Base-by-base conservation (phyloP, 2,888 invertebrate genomes). In the Monopis laevigella region DNA sequence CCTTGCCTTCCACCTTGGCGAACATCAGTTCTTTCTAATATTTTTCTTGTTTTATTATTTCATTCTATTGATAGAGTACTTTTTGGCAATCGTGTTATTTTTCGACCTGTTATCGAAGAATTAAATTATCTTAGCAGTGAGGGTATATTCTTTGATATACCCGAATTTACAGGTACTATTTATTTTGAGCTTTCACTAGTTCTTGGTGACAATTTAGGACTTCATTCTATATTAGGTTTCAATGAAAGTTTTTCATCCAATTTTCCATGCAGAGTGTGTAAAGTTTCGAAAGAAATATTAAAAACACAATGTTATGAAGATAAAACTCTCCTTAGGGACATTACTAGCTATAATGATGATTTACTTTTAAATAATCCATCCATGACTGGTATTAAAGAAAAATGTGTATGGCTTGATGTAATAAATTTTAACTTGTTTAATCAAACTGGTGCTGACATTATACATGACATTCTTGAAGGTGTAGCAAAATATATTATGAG, bases 381-480 rank as follows among this genome's bases (percentile, higher is more conserved):
- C 10, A 14, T 35, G 12, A 50, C 51, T 6, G 50, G 52, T 1
- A 41, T 52, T 2, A 48, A 49, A 41, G 40, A 45, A 13, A 39
- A 45, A 43, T 53, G 50, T 35, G 43, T 51, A n/a, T 52, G 47
- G 43, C 42, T 48, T 18, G 14, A 36, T 1, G 35, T 52, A 8
- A 17, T 43, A 4, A 41, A 42, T 39, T 54, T 52, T 41, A 43
- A 51, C 45, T 47, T 45, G 18, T 45, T 50, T 16, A 40, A 49
- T 14, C 49, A 51, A 39, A 36, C 44, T n/a, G 48, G 47, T n/a
- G 48, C 48, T 4, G 54, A 55, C 28, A 39, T 55, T 7, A 50
- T 52, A 48, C 54, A 52, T 34, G 51, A 53, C 18, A 26, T 53
- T 21, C 41, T 50, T 13, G 51, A 54, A 40, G 51, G 55, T 2